phyloP scores from a whole-genome alignment of 2,888 invertebrate genomes.

The Eupithecia insigniata region DNA sequence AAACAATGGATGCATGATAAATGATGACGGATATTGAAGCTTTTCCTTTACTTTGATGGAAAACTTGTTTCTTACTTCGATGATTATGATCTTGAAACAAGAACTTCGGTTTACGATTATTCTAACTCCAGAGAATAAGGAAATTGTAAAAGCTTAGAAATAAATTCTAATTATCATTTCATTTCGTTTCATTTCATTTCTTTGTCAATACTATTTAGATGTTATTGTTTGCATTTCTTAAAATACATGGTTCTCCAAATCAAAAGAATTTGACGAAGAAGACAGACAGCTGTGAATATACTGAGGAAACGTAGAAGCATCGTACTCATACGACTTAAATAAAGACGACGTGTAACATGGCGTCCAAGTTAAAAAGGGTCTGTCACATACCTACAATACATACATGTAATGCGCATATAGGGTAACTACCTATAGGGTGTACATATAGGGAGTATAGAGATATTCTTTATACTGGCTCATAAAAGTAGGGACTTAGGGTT shows the following conservation, averaged over 20 bases:
- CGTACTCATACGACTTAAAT: conserved; percentile 14
- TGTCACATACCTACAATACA: conserved; percentile 23
- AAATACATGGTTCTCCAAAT: not conserved
- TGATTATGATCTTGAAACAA: not conserved
- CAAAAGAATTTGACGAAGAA: too few species aligned
- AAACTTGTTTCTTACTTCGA: not conserved
- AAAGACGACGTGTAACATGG: conserved; percentile 22
- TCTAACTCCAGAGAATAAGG: not conserved
- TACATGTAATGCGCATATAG: not conserved
- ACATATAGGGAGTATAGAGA: not conserved
- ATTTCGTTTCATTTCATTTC: too few species aligned
- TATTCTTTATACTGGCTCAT: conserved; percentile 9
- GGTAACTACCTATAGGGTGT: not conserved
- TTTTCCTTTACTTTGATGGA: conserved; percentile 6
- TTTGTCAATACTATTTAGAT: too few species aligned
- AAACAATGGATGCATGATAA: conserved; percentile 13
- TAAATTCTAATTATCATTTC: not conserved
- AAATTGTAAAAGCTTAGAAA: not conserved
- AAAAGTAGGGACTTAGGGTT: conserved; percentile 19
- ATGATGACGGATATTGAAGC: conserved; percentile 11
- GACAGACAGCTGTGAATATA: not conserved
- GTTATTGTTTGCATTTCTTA: not conserved
- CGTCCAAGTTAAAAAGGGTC: conserved; percentile 26
- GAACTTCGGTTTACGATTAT: not conserved
- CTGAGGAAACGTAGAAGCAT: not conserved